phyloP scores from a whole-genome alignment of 2,888 invertebrate species.

The Octodonta nipae region DNA sequence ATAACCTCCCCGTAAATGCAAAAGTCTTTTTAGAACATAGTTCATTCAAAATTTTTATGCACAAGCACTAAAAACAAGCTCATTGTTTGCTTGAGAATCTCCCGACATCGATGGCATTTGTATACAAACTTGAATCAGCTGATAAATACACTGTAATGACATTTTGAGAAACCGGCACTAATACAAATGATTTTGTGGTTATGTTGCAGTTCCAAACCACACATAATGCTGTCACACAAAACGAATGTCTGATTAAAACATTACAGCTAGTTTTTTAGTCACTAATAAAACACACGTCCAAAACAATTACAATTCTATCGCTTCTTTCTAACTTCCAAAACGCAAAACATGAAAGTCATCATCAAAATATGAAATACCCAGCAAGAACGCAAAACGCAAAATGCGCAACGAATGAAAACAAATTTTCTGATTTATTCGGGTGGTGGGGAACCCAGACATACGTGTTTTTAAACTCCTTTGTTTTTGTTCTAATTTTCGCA shows the following conservation, averaged over 20 bases:
- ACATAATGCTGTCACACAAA: neutral
- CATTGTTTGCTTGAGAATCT: slow-evolving; percentile 1
- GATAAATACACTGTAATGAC: slow-evolving; percentile 20
- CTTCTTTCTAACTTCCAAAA: too few relatives aligned
- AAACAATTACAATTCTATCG: too few relatives aligned
- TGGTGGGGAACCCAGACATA: neutral
- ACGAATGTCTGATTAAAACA: neutral
- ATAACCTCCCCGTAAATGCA: slow-evolving; percentile 16
- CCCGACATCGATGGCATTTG: slow-evolving; percentile 8
- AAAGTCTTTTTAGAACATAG: neutral
- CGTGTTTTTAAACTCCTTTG: slow-evolving; percentile 2
- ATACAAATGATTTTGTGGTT: neutral
- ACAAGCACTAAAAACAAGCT: slow-evolving; percentile 3
- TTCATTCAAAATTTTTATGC: neutral
- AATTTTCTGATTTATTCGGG: neutral
- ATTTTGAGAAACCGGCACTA: slow-evolving; percentile 22
- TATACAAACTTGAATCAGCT: slow-evolving; percentile 22
- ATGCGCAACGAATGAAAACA: slow-evolving; percentile 2
- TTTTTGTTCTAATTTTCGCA: slow-evolving; percentile 1
- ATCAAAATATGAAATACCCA: neutral
- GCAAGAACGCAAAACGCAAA: slow-evolving; percentile 1
- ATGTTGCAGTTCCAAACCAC: slow-evolving; percentile 2
- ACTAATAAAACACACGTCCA: too few relatives aligned
- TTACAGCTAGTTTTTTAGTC: too few relatives aligned
- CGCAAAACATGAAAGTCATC: neutral